Evolutionary conservation across 1,140 invertebrate genomes (phyloP).

Genomic region (Lepidurus arcticus): DNA sequence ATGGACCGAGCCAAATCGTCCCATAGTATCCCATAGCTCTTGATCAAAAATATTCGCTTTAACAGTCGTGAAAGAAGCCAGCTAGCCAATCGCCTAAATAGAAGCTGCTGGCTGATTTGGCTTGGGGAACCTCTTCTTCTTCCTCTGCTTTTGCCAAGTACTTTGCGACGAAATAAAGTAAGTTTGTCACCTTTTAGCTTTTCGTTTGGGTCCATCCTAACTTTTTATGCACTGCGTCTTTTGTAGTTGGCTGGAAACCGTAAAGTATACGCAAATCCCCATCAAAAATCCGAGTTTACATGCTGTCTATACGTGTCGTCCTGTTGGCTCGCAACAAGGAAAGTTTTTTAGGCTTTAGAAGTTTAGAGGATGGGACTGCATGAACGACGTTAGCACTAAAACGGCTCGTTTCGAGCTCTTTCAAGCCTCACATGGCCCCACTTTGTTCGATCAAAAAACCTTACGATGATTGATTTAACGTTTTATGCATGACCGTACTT

Average conservation of each 20-base stretch:
- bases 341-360: too few relatives aligned
- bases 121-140: background rate
- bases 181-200: background rate
- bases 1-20: background rate
- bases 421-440: too few relatives aligned
- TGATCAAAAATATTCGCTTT: background rate
- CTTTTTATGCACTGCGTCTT: background rate
- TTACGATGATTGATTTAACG: too few relatives aligned
- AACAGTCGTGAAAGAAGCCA: background rate
- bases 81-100: background rate
- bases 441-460: too few relatives aligned
- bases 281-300: background rate
- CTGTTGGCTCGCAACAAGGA: background rate
- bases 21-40: slow-evolving; percentile 17
- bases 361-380: too few relatives aligned
- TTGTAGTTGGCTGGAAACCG: background rate
- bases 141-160: background rate
- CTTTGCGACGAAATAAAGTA: background rate
- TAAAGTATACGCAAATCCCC: background rate
- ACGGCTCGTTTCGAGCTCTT: too few relatives aligned
- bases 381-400: too few relatives aligned
- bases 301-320: background rate
- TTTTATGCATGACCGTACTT: too few relatives aligned
- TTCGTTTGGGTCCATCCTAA: background rate
- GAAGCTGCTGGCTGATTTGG: background rate